Evolutionary conservation across 2,113 vertebrate species (phyloP).

Genomic region (Stigmatopora argus): DNA sequence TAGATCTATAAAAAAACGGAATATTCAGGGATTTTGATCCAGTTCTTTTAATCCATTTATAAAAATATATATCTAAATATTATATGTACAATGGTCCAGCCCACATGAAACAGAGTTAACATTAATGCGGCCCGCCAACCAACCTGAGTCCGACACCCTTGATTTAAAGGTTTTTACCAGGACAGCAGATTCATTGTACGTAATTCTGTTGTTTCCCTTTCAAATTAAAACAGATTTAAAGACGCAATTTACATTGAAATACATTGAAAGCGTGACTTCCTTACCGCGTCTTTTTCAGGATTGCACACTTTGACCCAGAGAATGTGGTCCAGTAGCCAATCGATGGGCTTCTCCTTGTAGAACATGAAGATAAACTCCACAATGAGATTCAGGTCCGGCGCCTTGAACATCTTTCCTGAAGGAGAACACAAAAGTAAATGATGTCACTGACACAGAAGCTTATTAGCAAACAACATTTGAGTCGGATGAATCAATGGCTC

Average conservation of each 20-base stretch:
- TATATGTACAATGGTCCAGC: no score
- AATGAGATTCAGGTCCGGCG: conserved; percentile 93
- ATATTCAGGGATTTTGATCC: no score
- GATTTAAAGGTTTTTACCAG: no score
- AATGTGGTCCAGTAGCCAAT: conserved; percentile 97
- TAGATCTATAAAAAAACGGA: no score
- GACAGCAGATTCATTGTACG: no score
- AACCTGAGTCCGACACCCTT: no score
- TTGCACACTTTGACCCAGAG: conserved; percentile 99
- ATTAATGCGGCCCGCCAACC: no score
- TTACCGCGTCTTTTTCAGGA: conserved; percentile 95
- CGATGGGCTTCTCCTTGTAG: conserved; percentile 97
- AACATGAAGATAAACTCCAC: conserved; percentile 99
- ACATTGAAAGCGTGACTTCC: not conserved
- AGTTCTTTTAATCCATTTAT: no score
- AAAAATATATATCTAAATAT: no score
- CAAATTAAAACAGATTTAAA: no score
- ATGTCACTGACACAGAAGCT: conserved; percentile 4
- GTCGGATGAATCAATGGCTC: not conserved
- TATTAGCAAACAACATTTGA: conserved; percentile 4
- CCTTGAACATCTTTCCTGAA: conserved; percentile 98
- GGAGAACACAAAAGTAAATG: conserved; percentile 15
- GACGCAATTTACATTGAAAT: not conserved
- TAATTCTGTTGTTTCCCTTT: no score
- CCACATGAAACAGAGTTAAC: no score